Evolutionary conservation across 2,888 invertebrate genomes (phyloP).

Genomic region (Chymomyza procnemis): DNA sequence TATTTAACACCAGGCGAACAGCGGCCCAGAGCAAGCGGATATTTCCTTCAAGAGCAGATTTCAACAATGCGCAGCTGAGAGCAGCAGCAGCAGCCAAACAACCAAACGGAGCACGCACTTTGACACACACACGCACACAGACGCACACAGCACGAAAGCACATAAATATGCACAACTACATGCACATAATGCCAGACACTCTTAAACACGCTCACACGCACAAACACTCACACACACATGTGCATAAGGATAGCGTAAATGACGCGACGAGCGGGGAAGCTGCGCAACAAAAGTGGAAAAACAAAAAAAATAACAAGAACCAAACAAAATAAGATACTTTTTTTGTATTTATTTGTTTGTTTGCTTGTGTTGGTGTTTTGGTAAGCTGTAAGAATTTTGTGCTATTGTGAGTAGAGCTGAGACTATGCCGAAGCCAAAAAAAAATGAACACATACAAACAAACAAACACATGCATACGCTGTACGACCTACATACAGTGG

Average conservation of each 20-base stretch:
- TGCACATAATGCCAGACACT: neutral
- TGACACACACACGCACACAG: neutral
- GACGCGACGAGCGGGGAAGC: neutral
- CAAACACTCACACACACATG: neutral
- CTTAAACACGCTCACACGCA: neutral
- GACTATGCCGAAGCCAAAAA: constrained; percentile 1
- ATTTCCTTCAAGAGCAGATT: neutral
- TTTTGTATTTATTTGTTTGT: neutral
- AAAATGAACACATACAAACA: constrained; percentile 15
- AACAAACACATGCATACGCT: constrained; percentile 28
- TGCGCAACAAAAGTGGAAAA: neutral
- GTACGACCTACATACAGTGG: constrained; percentile 38
- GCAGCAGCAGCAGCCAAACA: constrained; percentile 1
- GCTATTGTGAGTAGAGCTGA: neutral
- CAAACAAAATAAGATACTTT: neutral
- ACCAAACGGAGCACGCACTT: constrained; percentile 11
- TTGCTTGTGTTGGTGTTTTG: neutral
- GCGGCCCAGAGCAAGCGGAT: constrained; percentile 29
- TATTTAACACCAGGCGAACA: constrained; percentile 65
- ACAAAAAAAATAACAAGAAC: neutral
- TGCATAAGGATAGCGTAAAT: neutral
- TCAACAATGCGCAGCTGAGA: constrained; percentile 4
- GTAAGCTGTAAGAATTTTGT: neutral
- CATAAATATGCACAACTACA: neutral
- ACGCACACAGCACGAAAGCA: neutral